These are phyloP conservation scores for Tiaroga cobitis DNA, from an alignment of 2,797 vertebrate species.

Conservation along the genomic window DNA sequence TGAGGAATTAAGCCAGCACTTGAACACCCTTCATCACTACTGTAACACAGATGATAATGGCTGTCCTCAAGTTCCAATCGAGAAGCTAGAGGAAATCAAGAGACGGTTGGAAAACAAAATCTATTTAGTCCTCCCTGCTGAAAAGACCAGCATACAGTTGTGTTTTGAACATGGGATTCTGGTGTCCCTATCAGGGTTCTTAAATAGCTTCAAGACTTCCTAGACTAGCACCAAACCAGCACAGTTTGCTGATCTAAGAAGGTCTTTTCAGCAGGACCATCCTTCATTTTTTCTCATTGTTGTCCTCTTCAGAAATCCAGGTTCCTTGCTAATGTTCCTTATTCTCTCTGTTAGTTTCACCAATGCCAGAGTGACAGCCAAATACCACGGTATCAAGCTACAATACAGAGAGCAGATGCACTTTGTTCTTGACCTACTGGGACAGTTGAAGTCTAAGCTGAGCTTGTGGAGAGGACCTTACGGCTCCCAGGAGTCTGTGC, in stretches of 20 bases:
- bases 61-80: conserved; percentile 72
- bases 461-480: conserved; percentile 82
- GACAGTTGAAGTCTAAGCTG: conserved; percentile 74
- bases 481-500: conserved; percentile 75
- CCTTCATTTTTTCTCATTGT: not conserved
- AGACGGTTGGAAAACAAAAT: conserved; percentile 70
- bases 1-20: conserved; percentile 74
- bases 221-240: not conserved
- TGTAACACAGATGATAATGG: conserved; percentile 75
- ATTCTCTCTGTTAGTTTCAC: conserved; percentile 74
- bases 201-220: not conserved
- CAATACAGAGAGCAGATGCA: conserved; percentile 80
- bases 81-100: conserved; percentile 86
- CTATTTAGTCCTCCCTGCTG: not conserved
- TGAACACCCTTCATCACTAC: conserved; percentile 77
- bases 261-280: conserved; percentile 7
- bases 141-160: conserved; percentile 5
- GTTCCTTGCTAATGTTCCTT: not conserved
- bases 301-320: not conserved
- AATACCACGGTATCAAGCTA: conserved; percentile 74
- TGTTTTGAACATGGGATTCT: conserved; percentile 1
- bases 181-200: not conserved
- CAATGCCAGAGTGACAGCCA: conserved; percentile 72
- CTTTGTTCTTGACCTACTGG: conserved; percentile 75
- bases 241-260: not conserved